These are phyloP conservation scores for Pseudochromis fuscus DNA, from an alignment of 2,797 vertebrate species.

Conservation along the genomic window DNA sequence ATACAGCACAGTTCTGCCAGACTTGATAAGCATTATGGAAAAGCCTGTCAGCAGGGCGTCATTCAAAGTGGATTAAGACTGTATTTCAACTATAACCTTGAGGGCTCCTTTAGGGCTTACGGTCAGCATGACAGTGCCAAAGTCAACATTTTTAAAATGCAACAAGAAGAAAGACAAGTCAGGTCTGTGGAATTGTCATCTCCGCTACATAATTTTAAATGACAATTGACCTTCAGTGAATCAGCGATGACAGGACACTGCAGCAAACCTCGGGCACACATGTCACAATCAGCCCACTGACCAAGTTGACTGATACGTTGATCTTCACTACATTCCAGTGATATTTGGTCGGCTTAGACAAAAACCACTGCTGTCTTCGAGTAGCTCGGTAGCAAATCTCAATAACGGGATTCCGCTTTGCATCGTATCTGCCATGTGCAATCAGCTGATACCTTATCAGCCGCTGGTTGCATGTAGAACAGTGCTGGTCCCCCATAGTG, in stretches of 20 bases:
- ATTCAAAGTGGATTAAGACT: slow-evolving; percentile 79
- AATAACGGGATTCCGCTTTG: slow-evolving; percentile 60
- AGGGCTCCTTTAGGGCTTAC: slow-evolving; percentile 48
- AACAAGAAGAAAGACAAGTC: slow-evolving; percentile 59
- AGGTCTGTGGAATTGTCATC: slow-evolving; percentile 70
- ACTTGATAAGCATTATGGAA: slow-evolving; percentile 74
- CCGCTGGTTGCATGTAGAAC: slow-evolving; percentile 68
- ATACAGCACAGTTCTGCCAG: slow-evolving; percentile 71
- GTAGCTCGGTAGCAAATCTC: slow-evolving; percentile 57
- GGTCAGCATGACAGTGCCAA: slow-evolving; percentile 63
- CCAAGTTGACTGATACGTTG: slow-evolving; percentile 69
- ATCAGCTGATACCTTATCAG: slow-evolving; percentile 77
- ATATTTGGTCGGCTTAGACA: slow-evolving; percentile 32
- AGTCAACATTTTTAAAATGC: slow-evolving; percentile 62
- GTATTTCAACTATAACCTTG: slow-evolving; percentile 71
- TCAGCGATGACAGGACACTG: slow-evolving; percentile 68
- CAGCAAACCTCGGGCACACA: slow-evolving; percentile 68
- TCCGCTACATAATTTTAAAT: slow-evolving; percentile 74
- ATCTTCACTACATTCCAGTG: slow-evolving; percentile 56
- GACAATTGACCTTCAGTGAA: slow-evolving; percentile 86
- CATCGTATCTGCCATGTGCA: slow-evolving; percentile 67
- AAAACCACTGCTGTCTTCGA: slow-evolving; percentile 23
- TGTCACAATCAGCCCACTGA: slow-evolving; percentile 66
- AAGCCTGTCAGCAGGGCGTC: slow-evolving; percentile 72
- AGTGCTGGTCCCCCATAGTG: slow-evolving; percentile 55